phyloP scores from a whole-genome alignment of 1,140 invertebrate species.

The Pseudomyrmex flavicornis region DNA sequence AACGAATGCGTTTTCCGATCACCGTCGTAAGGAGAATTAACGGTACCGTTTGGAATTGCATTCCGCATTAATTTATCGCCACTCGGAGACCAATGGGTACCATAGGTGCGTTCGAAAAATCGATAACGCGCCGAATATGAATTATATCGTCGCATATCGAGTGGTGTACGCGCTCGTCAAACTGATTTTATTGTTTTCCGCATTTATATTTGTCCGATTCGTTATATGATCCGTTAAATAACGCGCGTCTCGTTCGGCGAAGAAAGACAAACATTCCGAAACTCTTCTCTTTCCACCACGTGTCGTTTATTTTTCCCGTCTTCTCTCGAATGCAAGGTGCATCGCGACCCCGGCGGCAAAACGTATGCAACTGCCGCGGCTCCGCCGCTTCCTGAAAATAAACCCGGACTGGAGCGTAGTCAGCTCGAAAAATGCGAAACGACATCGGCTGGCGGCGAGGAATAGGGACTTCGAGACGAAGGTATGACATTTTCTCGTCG shows the following conservation, averaged over 20 bases:
- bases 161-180: not conserved
- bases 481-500: conserved; percentile 64
- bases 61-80: conserved; percentile 63
- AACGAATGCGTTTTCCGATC: conserved; percentile 66
- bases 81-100: conserved; percentile 7
- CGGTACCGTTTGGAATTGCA: conserved; percentile 57
- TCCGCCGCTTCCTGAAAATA: conserved; percentile 28
- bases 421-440: conserved; percentile 54
- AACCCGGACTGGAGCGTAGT: conserved; percentile 27
- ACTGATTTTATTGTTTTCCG: not conserved
- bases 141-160: conserved; percentile 5
- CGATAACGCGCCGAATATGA: conserved; percentile 19
- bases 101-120: conserved; percentile 17
- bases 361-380: conserved; percentile 38
- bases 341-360: conserved; percentile 25
- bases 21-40: conserved; percentile 66
- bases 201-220: not conserved
- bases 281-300: not conserved
- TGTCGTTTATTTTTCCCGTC: conserved; percentile 27
- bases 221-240: conserved; percentile 1
- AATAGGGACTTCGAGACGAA: conserved; percentile 36
- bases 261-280: conserved; percentile 2
- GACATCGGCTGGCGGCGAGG: conserved; percentile 32
- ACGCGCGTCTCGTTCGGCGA: not conserved
- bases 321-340: conserved; percentile 19